phyloP scores from a whole-genome alignment of 2,113 vertebrate species.

The Calypte anna region DNA sequence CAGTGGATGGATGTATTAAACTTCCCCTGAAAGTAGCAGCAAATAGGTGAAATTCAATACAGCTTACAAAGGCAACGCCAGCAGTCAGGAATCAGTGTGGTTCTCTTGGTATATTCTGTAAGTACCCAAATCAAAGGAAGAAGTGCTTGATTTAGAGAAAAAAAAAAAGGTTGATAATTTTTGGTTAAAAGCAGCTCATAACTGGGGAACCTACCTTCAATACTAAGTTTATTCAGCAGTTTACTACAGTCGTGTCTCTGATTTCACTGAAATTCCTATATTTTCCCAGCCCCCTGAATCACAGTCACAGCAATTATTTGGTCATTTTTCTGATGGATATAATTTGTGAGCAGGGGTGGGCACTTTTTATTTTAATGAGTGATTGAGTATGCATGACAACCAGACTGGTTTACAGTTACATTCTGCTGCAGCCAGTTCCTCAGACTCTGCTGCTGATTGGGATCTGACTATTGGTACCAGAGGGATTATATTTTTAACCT shows the following conservation, averaged over 20 bases:
- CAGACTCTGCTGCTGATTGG: background rate
- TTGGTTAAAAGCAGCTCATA: background rate
- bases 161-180: too few relatives aligned
- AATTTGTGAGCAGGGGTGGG: background rate
- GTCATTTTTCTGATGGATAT: background rate
- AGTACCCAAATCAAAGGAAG: background rate
- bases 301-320: background rate
- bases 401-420: background rate
- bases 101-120: background rate
- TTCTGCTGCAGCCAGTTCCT: background rate
- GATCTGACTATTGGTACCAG: background rate
- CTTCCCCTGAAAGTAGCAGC: background rate
- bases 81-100: background rate
- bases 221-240: background rate
- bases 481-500: background rate
- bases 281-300: background rate
- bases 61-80: background rate
- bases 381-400: background rate
- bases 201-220: background rate
- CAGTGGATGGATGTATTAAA: background rate
- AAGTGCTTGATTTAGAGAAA: background rate
- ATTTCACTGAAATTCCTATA: background rate
- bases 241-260: accelerated
- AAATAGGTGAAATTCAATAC: background rate
- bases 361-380: background rate